phyloP scores from a whole-genome alignment of 1,140 invertebrate genomes.

The Andricus grossulariae region DNA sequence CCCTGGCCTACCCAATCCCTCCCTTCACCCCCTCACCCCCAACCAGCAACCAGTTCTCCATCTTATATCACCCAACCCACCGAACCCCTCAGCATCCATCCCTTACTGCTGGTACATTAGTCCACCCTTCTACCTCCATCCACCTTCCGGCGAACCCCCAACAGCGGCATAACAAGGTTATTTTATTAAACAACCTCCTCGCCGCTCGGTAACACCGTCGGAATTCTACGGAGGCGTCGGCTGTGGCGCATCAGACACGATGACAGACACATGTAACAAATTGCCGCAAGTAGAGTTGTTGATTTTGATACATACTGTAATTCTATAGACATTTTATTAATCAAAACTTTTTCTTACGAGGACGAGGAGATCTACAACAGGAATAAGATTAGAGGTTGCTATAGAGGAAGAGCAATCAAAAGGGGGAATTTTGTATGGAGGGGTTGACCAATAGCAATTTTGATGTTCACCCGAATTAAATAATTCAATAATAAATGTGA shows the following conservation, averaged over 20 bases:
- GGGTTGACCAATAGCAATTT: too few species aligned
- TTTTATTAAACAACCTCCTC: slow-evolving; percentile 74
- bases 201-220: slow-evolving; percentile 56
- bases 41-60: slow-evolving; percentile 34
- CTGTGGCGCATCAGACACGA: slow-evolving; percentile 42
- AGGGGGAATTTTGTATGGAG: too few species aligned
- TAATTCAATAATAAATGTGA: too few species aligned
- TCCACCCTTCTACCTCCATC: slow-evolving; percentile 34
- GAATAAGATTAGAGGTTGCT: too few species aligned
- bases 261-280: slow-evolving; percentile 37
- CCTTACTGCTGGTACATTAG: slow-evolving; percentile 49
- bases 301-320: background rate
- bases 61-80: slow-evolving; percentile 15
- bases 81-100: slow-evolving; percentile 28
- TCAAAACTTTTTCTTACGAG: too few species aligned
- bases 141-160: slow-evolving; percentile 36
- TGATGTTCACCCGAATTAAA: too few species aligned
- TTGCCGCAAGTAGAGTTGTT: background rate
- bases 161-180: slow-evolving; percentile 67
- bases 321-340: too few species aligned
- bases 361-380: too few species aligned
- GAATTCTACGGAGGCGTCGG: slow-evolving; percentile 57
- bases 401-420: too few species aligned
- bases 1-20: slow-evolving; percentile 46
- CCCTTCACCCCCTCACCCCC: slow-evolving; percentile 42